Conservation (phyloP, 2,888 invertebrate species). For the Priapulus caudatus region DNA sequence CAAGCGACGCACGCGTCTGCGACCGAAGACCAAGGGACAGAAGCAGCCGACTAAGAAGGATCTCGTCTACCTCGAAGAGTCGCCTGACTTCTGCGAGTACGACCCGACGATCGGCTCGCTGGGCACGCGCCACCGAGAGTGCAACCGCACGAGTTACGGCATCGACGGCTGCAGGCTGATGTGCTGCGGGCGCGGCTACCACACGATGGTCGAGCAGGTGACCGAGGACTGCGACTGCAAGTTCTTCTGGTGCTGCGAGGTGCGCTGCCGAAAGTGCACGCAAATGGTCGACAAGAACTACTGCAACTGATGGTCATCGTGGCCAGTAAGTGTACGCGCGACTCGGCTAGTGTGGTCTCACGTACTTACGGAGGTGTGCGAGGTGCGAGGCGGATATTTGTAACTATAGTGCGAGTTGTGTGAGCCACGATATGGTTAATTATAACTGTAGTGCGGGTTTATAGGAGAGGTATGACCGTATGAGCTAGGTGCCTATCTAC, state of each 20-base stretch:
- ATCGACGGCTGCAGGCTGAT: constrained; percentile 73
- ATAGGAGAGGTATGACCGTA: too few species aligned
- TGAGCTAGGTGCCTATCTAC: too few species aligned
- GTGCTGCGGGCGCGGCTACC: constrained; percentile 71
- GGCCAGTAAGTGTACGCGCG: too few species aligned
- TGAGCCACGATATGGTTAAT: too few species aligned
- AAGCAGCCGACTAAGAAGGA: constrained; percentile 82
- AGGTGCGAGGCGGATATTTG: too few species aligned
- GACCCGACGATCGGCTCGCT: constrained; percentile 69
- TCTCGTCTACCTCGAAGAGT: constrained; percentile 74
- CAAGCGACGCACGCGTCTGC: constrained; percentile 39
- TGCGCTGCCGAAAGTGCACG: constrained; percentile 68
- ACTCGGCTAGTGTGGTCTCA: too few species aligned
- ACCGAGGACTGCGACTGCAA: constrained; percentile 77
- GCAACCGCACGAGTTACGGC: constrained; percentile 70
- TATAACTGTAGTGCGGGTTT: too few species aligned
- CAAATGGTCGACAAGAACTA: constrained; percentile 68
- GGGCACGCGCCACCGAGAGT: constrained; percentile 66
- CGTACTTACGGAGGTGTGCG: too few species aligned
- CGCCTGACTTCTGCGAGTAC: constrained; percentile 78
- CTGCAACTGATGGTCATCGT: constrained; percentile 55
- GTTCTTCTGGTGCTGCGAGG: constrained; percentile 82
- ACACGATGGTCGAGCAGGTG: constrained; percentile 65
- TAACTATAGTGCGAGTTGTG: too few species aligned
- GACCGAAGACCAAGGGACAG: constrained; percentile 60